Conservation (phyloP, 2,797 vertebrate species). For the Sparus aurata region DNA sequence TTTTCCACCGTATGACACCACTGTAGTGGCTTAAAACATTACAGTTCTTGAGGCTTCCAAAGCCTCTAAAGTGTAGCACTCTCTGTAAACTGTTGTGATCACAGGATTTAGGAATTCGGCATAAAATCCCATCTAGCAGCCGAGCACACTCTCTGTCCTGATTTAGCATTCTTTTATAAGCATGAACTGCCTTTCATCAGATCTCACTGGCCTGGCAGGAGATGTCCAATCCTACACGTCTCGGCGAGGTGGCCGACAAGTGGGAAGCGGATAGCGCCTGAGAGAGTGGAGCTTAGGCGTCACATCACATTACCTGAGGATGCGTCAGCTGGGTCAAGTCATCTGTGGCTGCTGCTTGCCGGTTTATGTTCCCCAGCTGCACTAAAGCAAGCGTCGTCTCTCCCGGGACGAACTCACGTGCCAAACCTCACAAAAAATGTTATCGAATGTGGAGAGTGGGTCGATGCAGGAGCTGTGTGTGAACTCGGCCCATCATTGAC, state of each 20-base stretch:
- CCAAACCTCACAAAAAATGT: constrained; percentile 44
- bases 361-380: constrained; percentile 55
- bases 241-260: constrained; percentile 47
- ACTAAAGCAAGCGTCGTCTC: constrained; percentile 34
- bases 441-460: constrained; percentile 31
- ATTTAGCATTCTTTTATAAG: constrained; percentile 36
- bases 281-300: constrained; percentile 51
- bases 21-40: constrained; percentile 14
- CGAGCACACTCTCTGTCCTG: constrained; percentile 22
- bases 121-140: constrained; percentile 43
- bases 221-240: constrained; percentile 56
- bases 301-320: constrained; percentile 74
- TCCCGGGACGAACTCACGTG: constrained; percentile 49
- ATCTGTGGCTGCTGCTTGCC: constrained; percentile 57
- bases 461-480: constrained; percentile 41
- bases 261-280: constrained; percentile 36
- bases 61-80: constrained; percentile 7
- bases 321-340: constrained; percentile 62
- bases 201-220: constrained; percentile 38
- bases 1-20: background rate
- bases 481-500: constrained; percentile 48
- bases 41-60: constrained; percentile 20
- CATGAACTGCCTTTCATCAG: constrained; percentile 57
- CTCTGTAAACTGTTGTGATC: constrained; percentile 34
- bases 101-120: constrained; percentile 31